Conservation (phyloP, 2,888 invertebrate species). For the Calameuta filiformis region DNA sequence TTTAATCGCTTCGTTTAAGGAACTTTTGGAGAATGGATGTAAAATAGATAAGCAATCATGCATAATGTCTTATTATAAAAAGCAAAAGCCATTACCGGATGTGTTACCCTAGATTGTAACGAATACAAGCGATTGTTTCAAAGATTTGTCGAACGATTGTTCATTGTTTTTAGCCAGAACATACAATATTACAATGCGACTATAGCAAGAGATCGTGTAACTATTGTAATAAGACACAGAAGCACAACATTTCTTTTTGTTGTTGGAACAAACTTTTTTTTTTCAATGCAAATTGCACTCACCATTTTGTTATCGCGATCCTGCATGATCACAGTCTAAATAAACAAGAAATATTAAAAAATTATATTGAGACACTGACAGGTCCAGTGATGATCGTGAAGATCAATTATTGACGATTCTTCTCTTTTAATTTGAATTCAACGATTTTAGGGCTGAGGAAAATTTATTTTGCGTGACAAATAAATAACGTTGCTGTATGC, state of each 20-base stretch:
- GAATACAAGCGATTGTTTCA: background rate
- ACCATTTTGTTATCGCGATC: constrained; percentile 36
- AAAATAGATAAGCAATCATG: background rate
- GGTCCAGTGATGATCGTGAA: background rate
- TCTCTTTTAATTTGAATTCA: background rate
- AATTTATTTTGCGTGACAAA: too few relatives aligned
- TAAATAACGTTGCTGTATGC: too few relatives aligned
- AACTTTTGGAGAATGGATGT: background rate
- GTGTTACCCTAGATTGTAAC: background rate
- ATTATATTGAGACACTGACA: background rate
- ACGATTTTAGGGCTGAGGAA: background rate
- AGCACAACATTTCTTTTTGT: background rate
- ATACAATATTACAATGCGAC: background rate
- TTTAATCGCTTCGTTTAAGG: too few relatives aligned
- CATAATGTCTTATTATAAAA: background rate
- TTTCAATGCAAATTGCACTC: constrained; percentile 21
- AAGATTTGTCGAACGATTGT: too few relatives aligned
- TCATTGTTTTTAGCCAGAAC: background rate
- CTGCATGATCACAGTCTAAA: constrained; percentile 37
- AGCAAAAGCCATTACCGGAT: background rate
- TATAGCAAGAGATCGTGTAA: background rate
- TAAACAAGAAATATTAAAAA: constrained; percentile 22
- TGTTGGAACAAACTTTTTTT: background rate
- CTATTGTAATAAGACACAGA: background rate
- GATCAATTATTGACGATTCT: background rate